Evolutionary conservation across 2,888 invertebrate species (phyloP).

Genomic region (Hemicrepidius hirtus): DNA sequence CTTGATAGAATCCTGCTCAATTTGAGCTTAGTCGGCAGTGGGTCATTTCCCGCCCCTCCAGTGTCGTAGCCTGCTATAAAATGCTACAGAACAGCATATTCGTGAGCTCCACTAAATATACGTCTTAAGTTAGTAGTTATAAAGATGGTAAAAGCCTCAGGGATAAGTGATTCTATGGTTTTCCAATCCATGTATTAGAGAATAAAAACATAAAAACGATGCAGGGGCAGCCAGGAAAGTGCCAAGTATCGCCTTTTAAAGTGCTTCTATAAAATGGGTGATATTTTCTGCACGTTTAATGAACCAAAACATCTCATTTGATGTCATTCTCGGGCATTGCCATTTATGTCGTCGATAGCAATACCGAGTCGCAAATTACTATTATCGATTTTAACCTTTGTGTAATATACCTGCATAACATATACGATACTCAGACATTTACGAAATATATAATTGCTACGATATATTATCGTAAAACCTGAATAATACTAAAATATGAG

Average conservation of each 20-base stretch:
- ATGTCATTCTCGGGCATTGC: constrained; percentile 40
- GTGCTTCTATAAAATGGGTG: constrained; percentile 28
- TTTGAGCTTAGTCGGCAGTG: too few relatives aligned
- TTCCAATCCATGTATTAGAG: constrained; percentile 26
- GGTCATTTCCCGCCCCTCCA: too few relatives aligned
- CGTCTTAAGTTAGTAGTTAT: background rate
- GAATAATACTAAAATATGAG: too few relatives aligned
- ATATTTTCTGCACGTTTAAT: constrained; percentile 38
- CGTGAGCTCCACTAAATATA: background rate
- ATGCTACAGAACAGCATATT: background rate
- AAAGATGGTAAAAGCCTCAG: background rate
- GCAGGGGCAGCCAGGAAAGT: constrained; percentile 9
- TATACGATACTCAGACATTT: background rate
- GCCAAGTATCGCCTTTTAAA: constrained; percentile 23
- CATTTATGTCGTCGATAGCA: constrained; percentile 35
- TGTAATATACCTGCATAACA: background rate
- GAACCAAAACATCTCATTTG: constrained; percentile 40
- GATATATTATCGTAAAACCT: background rate
- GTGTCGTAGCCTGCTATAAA: background rate
- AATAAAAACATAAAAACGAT: constrained; percentile 33
- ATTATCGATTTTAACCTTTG: constrained; percentile 44
- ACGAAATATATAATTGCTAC: background rate
- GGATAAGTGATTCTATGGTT: constrained; percentile 19
- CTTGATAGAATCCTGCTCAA: too few relatives aligned
- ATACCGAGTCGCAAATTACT: constrained; percentile 25